Conservation (phyloP, 2,888 invertebrate species). For the Tolmerus cingulatus region DNA sequence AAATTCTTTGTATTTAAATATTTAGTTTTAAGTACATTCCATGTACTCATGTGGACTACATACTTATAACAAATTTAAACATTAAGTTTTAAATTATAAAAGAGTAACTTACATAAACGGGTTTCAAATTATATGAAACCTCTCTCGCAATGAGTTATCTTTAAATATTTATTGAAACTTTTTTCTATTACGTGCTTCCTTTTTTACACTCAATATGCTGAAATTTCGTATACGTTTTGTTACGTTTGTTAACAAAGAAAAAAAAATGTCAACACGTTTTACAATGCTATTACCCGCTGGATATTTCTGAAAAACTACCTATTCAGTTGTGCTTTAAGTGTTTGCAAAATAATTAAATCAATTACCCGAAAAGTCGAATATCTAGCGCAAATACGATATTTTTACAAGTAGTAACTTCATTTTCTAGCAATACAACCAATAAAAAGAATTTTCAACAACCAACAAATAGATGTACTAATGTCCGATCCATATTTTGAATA, state of each 20-base stretch:
- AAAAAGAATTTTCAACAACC: not conserved
- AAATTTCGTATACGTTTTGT: too few relatives aligned
- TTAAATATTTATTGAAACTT: not conserved
- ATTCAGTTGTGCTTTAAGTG: not conserved
- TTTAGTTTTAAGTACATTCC: too few relatives aligned
- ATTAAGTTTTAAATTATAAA: too few relatives aligned
- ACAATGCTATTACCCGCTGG: not conserved
- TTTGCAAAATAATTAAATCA: not conserved
- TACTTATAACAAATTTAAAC: too few relatives aligned
- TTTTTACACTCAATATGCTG: not conserved
- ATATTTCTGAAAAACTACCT: not conserved
- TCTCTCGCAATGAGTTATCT: not conserved
- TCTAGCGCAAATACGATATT: not conserved
- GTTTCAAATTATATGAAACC: too few relatives aligned
- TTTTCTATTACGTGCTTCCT: too few relatives aligned
- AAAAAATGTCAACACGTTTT: not conserved
- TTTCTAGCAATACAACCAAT: not conserved
- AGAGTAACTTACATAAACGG: too few relatives aligned
- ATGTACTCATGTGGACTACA: too few relatives aligned
- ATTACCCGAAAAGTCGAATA: not conserved
- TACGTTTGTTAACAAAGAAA: too few relatives aligned
- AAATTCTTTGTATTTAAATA: too few relatives aligned
- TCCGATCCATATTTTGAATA: conserved; percentile 31
- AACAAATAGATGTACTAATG: conserved; percentile 20
- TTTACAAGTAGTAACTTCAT: not conserved